phyloP scores from a whole-genome alignment of 2,888 invertebrate genomes.

The Stramonita haemastoma region DNA sequence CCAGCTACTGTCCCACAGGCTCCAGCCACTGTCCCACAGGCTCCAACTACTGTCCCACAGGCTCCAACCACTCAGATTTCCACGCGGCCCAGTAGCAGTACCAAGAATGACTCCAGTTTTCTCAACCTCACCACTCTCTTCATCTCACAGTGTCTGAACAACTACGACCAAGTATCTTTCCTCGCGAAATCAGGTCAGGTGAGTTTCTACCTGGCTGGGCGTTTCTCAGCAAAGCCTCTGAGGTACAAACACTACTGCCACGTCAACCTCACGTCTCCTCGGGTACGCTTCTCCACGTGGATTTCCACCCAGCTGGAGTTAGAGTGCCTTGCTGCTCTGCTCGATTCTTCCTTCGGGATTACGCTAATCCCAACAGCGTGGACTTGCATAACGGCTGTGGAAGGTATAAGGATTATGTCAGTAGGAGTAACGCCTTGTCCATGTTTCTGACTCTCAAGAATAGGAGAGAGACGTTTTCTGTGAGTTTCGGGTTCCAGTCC shows the following conservation, averaged over 20 bases:
- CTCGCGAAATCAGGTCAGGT: background rate
- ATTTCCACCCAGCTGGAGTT: background rate
- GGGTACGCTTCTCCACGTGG: background rate
- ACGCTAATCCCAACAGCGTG: background rate
- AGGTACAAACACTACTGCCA: background rate
- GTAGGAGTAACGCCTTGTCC: background rate
- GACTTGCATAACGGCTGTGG: background rate
- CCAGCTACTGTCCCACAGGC: too few species aligned
- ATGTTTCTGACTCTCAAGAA: background rate
- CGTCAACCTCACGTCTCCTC: background rate
- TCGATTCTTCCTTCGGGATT: background rate
- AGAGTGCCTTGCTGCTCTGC: background rate
- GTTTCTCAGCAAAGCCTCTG: background rate
- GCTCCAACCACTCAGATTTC: background rate
- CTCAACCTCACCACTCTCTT: background rate
- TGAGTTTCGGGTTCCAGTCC: background rate
- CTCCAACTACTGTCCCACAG: background rate
- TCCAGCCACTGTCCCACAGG: too few species aligned
- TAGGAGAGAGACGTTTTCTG: too few species aligned
- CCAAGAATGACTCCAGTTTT: background rate
- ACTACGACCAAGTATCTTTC: background rate
- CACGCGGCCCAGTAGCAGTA: background rate
- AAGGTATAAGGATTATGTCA: background rate
- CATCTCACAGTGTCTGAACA: background rate
- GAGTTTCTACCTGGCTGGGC: background rate